These are phyloP conservation scores for Eupithecia subfuscata DNA, from an alignment of 2,888 invertebrate species.

Conservation along the genomic window DNA sequence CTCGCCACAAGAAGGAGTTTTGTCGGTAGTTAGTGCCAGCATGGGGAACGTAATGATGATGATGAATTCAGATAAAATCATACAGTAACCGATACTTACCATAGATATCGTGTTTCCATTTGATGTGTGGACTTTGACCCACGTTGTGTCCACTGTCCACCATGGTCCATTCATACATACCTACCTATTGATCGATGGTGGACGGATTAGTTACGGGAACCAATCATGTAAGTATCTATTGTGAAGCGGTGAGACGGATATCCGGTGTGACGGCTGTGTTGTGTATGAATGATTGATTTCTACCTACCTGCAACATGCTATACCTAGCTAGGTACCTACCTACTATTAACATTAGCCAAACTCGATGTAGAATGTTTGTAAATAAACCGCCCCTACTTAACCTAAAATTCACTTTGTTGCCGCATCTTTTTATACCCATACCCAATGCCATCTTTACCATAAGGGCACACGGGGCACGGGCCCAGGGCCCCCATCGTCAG, in stretches of 20 bases:
- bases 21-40: too few species aligned
- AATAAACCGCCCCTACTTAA: too few species aligned
- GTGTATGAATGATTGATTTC: neutral
- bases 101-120: slow-evolving; percentile 8
- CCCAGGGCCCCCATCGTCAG: too few species aligned
- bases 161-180: slow-evolving; percentile 20
- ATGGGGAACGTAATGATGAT: too few species aligned
- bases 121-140: slow-evolving; percentile 20
- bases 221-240: slow-evolving; percentile 28
- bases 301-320: neutral
- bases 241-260: slow-evolving; percentile 32
- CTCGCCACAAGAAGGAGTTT: too few species aligned
- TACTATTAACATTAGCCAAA: too few species aligned
- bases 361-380: too few species aligned
- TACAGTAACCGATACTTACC: neutral
- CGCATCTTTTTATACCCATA: too few species aligned
- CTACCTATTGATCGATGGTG: slow-evolving; percentile 30
- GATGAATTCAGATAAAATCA: neutral
- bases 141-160: slow-evolving; percentile 18
- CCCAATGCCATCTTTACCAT: too few species aligned
- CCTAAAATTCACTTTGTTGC: too few species aligned
- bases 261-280: slow-evolving; percentile 30
- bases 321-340: too few species aligned
- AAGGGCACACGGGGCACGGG: too few species aligned
- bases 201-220: slow-evolving; percentile 39